Conservation (phyloP, 1,140 invertebrate species). For the Nomia melanderi region DNA sequence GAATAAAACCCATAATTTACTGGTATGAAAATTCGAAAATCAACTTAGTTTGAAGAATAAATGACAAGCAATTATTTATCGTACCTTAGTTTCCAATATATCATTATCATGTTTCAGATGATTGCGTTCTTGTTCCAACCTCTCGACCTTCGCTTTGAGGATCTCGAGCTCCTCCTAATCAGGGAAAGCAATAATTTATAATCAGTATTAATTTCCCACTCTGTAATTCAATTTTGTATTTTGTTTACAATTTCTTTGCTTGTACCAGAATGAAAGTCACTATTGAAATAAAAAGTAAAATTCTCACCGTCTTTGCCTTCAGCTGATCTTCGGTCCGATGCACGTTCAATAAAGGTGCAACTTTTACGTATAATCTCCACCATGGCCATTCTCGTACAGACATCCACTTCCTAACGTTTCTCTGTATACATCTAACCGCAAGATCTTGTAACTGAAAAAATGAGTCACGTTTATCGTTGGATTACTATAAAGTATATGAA, state of each 20-base stretch:
- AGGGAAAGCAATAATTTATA: not conserved
- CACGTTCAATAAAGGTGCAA: slow-evolving; percentile 94
- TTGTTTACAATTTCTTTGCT: not conserved
- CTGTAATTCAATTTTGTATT: not conserved
- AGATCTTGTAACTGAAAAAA: slow-evolving; percentile 88
- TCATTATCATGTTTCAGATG: slow-evolving; percentile 94
- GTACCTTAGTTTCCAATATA: slow-evolving; percentile 94
- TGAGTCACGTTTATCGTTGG: slow-evolving; percentile 21
- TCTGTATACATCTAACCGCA: slow-evolving; percentile 94
- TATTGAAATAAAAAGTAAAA: not conserved
- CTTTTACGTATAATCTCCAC: slow-evolving; percentile 95
- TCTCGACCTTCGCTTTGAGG: slow-evolving; percentile 91
- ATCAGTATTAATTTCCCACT: not conserved
- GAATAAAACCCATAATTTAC: no score
- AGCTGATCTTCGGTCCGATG: slow-evolving; percentile 96
- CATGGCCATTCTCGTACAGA: slow-evolving; percentile 96
- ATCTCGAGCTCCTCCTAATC: slow-evolving; percentile 91
- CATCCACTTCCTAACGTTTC: slow-evolving; percentile 95
- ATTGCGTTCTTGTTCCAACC: slow-evolving; percentile 91
- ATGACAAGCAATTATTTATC: slow-evolving; percentile 58
- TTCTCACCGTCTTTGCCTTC: slow-evolving; percentile 86
- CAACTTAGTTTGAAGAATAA: not conserved
- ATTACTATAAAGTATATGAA: not conserved
- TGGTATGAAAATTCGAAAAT: not conserved
- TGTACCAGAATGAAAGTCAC: not conserved